Conservation (phyloP, 2,797 vertebrate species). For the Chiroxiphia lanceolata region DNA sequence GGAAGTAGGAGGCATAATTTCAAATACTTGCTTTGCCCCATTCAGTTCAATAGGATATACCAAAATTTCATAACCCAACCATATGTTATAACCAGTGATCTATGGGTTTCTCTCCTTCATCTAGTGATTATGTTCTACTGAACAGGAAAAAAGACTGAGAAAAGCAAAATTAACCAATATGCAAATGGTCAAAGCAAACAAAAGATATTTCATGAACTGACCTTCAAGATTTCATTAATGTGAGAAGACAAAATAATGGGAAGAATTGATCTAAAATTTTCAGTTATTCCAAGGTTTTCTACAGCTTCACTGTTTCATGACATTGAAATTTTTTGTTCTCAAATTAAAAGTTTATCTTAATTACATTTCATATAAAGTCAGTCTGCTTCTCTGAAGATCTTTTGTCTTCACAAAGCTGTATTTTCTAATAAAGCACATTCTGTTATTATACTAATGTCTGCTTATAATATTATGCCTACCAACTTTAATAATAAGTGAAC, state of each 20-base stretch:
- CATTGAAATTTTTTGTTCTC: not conserved
- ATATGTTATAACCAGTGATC: not conserved
- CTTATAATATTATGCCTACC: not conserved
- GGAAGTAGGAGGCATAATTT: not conserved
- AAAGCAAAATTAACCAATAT: not conserved
- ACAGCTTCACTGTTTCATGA: not conserved
- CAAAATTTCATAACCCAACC: not conserved
- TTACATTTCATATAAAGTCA: not conserved
- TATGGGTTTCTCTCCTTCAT: not conserved
- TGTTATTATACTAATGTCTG: not conserved
- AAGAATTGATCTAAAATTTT: not conserved
- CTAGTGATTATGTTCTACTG: not conserved
- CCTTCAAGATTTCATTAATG: not conserved
- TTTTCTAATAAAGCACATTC: not conserved
- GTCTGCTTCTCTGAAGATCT: not conserved
- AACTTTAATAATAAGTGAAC: not conserved
- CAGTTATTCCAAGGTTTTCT: not conserved
- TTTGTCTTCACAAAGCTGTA: not conserved
- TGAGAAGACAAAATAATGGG: not conserved
- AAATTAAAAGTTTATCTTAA: not conserved
- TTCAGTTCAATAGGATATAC: not conserved
- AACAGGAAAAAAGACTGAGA: not conserved
- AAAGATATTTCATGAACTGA: not conserved
- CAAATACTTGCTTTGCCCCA: not conserved
- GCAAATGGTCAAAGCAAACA: not conserved